Percentiles rank a stretch among this genome's conserved stretches.
These are phyloP conservation scores for Mycalesis mineus DNA, from an alignment of 2,888 invertebrate genomes.

Conservation along the genomic window DNA sequence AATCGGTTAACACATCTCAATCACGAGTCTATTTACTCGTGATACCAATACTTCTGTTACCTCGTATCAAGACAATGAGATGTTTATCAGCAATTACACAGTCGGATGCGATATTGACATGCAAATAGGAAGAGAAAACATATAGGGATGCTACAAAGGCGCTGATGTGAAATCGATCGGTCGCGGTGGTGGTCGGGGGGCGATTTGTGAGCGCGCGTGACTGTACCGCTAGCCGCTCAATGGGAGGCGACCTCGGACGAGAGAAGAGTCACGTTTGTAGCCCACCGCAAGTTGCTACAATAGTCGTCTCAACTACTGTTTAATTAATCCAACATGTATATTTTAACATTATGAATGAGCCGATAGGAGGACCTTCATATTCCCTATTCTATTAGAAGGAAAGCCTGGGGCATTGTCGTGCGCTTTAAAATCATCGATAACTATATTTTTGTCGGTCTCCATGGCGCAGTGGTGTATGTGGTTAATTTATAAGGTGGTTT, in stretches of 20 bases:
- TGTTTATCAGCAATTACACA: constrained; percentile 31
- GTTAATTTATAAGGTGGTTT: no score
- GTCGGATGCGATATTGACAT: constrained; percentile 45
- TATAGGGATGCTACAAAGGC: constrained; percentile 45
- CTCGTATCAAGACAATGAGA: constrained; percentile 27
- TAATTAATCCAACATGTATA: no score
- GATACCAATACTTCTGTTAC: constrained; percentile 6
- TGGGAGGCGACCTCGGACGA: constrained; percentile 53
- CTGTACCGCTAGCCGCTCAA: constrained; percentile 49
- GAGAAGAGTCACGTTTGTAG: constrained; percentile 48
- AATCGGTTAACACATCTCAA: background rate
- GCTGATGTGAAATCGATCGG: constrained; percentile 63
- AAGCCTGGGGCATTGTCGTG: no score
- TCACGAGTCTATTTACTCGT: constrained; percentile 13
- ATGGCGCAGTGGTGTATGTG: no score
- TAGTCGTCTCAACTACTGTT: no score
- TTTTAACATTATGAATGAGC: no score
- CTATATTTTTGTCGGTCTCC: no score
- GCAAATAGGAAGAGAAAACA: constrained; percentile 59
- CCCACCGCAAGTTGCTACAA: no score
- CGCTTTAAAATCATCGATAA: no score
- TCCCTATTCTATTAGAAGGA: no score
- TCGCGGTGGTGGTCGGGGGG: constrained; percentile 46
- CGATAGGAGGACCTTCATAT: no score
- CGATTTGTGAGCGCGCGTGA: constrained; percentile 57